Conservation (phyloP, 1,140 invertebrate genomes). For the Goniozus legneri region DNA sequence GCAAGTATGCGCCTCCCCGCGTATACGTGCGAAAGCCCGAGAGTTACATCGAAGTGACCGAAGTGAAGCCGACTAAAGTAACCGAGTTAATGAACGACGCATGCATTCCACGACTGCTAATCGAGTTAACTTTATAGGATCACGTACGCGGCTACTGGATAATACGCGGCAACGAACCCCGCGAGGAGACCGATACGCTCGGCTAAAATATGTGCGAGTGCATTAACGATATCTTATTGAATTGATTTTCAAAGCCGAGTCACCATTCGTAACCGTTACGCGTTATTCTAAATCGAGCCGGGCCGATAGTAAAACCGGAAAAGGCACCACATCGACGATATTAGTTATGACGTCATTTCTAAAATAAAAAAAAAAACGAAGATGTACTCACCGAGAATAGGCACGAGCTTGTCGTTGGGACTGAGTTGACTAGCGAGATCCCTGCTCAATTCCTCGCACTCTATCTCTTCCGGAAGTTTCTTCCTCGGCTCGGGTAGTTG, state of each 20-base stretch:
- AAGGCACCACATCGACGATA: too few species aligned
- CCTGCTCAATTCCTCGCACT: conserved; percentile 72
- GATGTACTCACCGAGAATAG: conserved; percentile 68
- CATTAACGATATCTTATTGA: too few species aligned
- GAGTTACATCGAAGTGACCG: neutral
- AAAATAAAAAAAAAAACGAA: too few species aligned
- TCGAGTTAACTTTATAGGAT: neutral
- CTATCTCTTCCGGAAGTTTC: conserved; percentile 74
- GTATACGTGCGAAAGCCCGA: neutral
- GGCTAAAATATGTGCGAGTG: too few species aligned
- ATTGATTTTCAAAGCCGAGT: too few species aligned
- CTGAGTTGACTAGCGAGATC: conserved; percentile 70
- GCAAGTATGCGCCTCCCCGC: neutral
- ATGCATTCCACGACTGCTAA: neutral
- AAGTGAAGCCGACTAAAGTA: neutral
- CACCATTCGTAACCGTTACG: too few species aligned
- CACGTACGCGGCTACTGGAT: neutral
- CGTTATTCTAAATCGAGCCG: too few species aligned
- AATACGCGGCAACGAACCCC: neutral
- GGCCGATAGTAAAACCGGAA: too few species aligned
- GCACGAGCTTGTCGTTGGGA: conserved; percentile 66
- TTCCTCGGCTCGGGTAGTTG: conserved; percentile 42
- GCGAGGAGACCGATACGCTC: neutral
- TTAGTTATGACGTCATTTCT: too few species aligned
- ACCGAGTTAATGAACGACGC: neutral